Conservation (phyloP, 2,888 invertebrate species). For the Phlogophora meticulosa region DNA sequence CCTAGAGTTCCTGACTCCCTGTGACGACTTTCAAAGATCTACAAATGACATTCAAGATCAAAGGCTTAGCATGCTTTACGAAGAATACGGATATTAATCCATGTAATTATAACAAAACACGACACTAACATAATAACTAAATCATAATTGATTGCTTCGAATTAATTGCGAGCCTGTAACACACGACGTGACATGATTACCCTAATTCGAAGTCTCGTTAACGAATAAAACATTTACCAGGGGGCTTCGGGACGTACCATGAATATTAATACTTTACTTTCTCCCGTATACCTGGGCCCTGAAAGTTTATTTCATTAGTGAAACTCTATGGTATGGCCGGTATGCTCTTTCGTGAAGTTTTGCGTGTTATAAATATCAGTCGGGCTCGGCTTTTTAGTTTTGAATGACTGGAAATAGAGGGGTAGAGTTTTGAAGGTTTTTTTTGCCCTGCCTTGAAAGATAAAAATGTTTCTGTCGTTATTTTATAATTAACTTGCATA, state of each 20-base stretch:
- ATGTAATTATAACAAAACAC: constrained; percentile 14
- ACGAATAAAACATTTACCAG: constrained; percentile 91
- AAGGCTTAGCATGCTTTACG: too few relatives aligned
- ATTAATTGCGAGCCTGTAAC: constrained; percentile 86
- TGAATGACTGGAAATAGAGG: neutral
- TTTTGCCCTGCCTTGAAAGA: too few relatives aligned
- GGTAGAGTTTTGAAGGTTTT: constrained; percentile 1
- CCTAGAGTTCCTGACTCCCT: too few relatives aligned
- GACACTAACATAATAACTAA: constrained; percentile 67
- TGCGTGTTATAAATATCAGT: constrained; percentile 46
- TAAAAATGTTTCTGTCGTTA: too few relatives aligned
- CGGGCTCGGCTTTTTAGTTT: constrained; percentile 37
- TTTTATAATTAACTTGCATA: too few relatives aligned
- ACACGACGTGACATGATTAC: constrained; percentile 90
- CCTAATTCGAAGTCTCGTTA: constrained; percentile 88
- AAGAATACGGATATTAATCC: constrained; percentile 7
- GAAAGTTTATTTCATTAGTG: constrained; percentile 89
- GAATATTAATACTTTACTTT: constrained; percentile 88
- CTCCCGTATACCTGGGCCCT: constrained; percentile 76
- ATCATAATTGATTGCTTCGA: constrained; percentile 84
- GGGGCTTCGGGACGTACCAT: constrained; percentile 80
- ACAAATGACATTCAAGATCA: too few relatives aligned
- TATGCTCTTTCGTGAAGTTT: constrained; percentile 52
- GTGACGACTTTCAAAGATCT: too few relatives aligned
- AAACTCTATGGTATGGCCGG: constrained; percentile 72